These are phyloP conservation scores for Gerris lacustris DNA, from an alignment of 2,888 invertebrate species.

Conservation along the genomic window DNA sequence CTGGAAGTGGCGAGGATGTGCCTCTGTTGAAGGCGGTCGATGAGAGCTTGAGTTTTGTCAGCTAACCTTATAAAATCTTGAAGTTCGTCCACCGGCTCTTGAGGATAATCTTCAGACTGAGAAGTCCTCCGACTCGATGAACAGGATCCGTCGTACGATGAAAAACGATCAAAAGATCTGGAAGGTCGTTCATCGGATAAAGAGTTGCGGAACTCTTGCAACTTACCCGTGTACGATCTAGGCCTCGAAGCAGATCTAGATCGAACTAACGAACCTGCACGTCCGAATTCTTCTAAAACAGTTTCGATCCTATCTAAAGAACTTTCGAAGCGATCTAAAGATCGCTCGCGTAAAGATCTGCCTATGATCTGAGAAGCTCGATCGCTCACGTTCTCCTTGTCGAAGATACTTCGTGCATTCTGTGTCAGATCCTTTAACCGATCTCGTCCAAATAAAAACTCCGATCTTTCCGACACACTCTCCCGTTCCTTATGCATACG, in stretches of 20 bases:
- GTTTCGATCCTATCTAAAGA: not conserved
- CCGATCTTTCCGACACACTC: not conserved
- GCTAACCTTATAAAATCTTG: not conserved
- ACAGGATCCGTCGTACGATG: not conserved
- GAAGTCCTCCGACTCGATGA: not conserved
- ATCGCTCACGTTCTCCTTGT: not conserved
- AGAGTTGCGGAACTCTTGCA: not conserved
- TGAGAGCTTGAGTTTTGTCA: not conserved
- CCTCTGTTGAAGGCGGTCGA: not conserved
- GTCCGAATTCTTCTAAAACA: not conserved
- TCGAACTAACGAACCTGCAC: not conserved
- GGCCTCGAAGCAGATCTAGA: not conserved
- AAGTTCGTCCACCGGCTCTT: not conserved
- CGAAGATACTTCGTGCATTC: not conserved
- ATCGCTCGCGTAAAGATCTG: not conserved
- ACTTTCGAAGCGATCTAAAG: not conserved
- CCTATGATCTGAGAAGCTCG: not conserved
- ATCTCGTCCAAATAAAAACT: not conserved
- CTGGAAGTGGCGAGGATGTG: not conserved
- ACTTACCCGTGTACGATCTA: not conserved
- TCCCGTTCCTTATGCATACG: not conserved
- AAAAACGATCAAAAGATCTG: not conserved
- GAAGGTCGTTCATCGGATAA: not conserved
- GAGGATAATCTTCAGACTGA: not conserved
- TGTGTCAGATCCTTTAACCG: not conserved